Conservation (phyloP, 2,113 vertebrate genomes). For the Festucalex cinctus region DNA sequence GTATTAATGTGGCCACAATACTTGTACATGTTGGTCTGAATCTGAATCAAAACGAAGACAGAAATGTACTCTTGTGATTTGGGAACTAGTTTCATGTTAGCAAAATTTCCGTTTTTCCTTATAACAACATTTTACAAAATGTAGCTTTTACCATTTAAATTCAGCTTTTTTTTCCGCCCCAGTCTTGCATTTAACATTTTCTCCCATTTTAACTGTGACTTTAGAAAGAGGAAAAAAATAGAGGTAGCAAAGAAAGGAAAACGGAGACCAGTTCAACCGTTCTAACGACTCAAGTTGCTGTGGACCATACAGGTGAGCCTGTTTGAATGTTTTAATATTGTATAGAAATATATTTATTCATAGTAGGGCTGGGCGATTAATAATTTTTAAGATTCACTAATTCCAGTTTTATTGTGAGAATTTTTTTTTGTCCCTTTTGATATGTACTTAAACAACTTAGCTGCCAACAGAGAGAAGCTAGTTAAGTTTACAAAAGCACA, state of each 20-base stretch:
- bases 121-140: no score
- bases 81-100: no score
- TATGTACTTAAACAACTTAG: neutral
- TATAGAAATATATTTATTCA: neutral
- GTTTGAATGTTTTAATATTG: neutral
- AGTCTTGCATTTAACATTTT: no score
- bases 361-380: neutral
- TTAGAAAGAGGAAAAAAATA: conserved; percentile 59
- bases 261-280: conserved; percentile 49
- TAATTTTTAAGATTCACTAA: neutral
- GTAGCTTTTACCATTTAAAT: no score
- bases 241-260: conserved; percentile 27
- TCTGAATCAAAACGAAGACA: no score
- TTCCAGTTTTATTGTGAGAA: neutral
- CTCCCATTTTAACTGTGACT: neutral
- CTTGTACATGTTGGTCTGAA: no score
- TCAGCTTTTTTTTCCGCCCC: no score
- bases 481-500: no score
- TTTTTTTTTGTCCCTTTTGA: neutral
- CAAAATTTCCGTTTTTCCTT: no score
- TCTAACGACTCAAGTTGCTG: conserved; percentile 30
- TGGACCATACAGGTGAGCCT: conserved; percentile 65
- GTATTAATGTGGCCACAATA: no score
- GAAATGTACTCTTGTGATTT: no score
- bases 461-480: no score